Base-by-base conservation (phyloP, 23 tunicate species). In the Trididemnum clinides region DNA sequence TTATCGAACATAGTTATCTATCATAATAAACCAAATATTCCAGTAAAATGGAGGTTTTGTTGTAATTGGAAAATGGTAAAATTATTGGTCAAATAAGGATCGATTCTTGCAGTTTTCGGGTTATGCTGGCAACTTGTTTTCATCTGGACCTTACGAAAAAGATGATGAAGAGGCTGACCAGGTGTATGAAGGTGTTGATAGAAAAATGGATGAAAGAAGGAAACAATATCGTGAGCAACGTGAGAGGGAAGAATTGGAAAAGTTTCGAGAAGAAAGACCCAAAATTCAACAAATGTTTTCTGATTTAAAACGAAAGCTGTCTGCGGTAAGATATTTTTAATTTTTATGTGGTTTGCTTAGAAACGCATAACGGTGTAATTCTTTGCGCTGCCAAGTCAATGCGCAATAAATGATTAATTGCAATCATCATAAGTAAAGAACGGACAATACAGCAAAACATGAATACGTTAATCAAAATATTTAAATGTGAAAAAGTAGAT, bases 161-260 rank as follows among this genome's bases (percentile, higher is more conserved):
- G 99, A 96, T 74, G 99, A 96, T 59, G 92, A 96, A 71, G 99
- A 96, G 88, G 99, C 99, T 31, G 99, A 96, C 75, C 81, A 51
- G 4, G 80, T 96, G 64, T 96, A 96, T 80, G 99, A 91, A 12
- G 35, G 59, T 39, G 84, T 96, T 30, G 99, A 96, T 39, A 72
- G 85, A 36, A 96, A 90, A 73, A 96, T 96, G 99, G 99, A 96
- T 81, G 99, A 89, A 66, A 79, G 99, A 37, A 69, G 99, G 29
- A 90, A 91, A 77, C 81, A 87, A 39, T 91, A 96, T 34, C 54
- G 99, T 27, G 99, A 96, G 59, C 71, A 84, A 28, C 59, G 96
- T 19, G 99, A 91, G 65, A 44, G 90, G 51, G 96, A 96, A 84
- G 96, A 90, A 65, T 78, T 96, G 83, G 96, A 96, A 70, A 91